Evolutionary conservation across 2,113 vertebrate species (phyloP), one percentile per base, ranked within the genome.

Genomic region (Xenopus laevis): DNA sequence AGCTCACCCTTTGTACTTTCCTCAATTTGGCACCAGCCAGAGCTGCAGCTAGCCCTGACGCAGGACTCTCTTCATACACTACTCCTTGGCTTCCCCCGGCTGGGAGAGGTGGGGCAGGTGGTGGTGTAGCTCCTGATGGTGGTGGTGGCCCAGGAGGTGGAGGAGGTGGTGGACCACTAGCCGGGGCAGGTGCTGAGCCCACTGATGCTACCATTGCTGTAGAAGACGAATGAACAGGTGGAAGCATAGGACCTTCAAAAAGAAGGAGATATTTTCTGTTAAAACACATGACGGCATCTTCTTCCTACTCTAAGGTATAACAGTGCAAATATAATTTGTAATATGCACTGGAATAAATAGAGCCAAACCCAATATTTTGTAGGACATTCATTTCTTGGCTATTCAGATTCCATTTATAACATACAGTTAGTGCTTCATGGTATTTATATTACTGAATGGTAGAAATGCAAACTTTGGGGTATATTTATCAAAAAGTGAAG

Each of bases 21-120:
- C 97, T 94, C 64, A 99, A 91, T 90, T 99, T 99, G 87, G 97
- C 97, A 84, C 96, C 96, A 50, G 97, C 96, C 86, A 99, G 86
- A 20, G 97, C 97, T 0, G 96, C 96, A 1, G 97, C 97, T 55
- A 99, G 91, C 78, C 97, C 97, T 7, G 96, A 94, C 79, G 86
- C 78, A 2, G 96, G 94, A 78, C 87, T 83, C 47, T 95, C 95
- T 0, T 94, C 94, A 1, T 87, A 84, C 17, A 82, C 86, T 55
- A 84, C 72, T 2, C 89, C 91, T 58, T 89, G 89, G 33, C 92
- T 88, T 2, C 87, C 90, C 0, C 94, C 89, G 0, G 85, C 82
- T 0, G 96, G 96, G 83, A 96, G 87, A 0, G 95, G 94, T 68
- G 96, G 97, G 0, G 97, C 95, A 0, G 95, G 95, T 0, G 91